Percentiles rank a stretch among this genome's conserved stretches.
Evolutionary conservation across 2,888 invertebrate species (phyloP).

Genomic region (Chymomyza fuscimana): DNA sequence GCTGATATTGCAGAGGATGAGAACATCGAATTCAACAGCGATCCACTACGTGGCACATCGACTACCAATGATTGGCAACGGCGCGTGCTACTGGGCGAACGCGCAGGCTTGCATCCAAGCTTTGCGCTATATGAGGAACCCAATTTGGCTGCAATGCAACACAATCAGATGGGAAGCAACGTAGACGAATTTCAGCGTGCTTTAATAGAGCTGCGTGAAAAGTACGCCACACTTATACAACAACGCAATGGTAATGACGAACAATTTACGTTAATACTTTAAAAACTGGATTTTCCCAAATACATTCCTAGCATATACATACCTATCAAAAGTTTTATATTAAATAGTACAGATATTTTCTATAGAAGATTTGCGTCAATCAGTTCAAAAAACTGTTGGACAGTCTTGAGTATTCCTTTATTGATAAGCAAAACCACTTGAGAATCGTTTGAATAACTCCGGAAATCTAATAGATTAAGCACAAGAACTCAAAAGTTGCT

Average conservation of each 20-base stretch:
- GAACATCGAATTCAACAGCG: constrained; percentile 22
- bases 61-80: constrained; percentile 66
- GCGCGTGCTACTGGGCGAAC: constrained; percentile 58
- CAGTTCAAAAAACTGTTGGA: background rate
- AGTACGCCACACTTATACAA: constrained; percentile 54
- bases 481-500: background rate
- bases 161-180: constrained; percentile 52
- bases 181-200: constrained; percentile 67
- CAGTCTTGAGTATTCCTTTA: constrained; percentile 39
- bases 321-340: constrained; percentile 15
- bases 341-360: constrained; percentile 46
- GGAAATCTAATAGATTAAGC: constrained; percentile 12
- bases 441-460: constrained; percentile 35
- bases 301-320: background rate
- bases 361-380: background rate
- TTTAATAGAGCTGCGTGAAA: constrained; percentile 61
- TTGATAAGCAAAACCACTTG: constrained; percentile 39
- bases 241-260: constrained; percentile 32
- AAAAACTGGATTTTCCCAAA: constrained; percentile 1
- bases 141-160: background rate
- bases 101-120: constrained; percentile 6
- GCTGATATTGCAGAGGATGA: constrained; percentile 23
- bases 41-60: constrained; percentile 38
- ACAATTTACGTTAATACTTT: constrained; percentile 50
- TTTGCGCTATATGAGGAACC: background rate